A percentile compares a stretch with the other conserved stretches of the same genome.
Evolutionary conservation across 2,797 vertebrate species (phyloP).

Genomic region (Chaenodraco wilsoni): DNA sequence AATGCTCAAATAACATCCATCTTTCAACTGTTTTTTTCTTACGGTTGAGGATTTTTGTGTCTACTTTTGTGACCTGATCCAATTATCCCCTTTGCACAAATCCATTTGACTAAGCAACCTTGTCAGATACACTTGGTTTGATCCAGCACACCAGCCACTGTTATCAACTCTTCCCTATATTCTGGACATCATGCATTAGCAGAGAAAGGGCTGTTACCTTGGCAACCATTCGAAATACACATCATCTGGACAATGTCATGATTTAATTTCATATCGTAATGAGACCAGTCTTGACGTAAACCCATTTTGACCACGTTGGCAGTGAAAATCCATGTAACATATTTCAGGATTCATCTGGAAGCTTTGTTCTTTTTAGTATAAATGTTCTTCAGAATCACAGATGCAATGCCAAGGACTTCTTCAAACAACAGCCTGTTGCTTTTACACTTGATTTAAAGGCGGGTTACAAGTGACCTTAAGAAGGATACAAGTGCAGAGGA

Average conservation of each 20-base stretch:
- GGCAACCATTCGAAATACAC: constrained; percentile 60
- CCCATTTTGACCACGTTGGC: constrained; percentile 4
- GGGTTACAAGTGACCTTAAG: neutral
- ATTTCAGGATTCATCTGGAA: neutral
- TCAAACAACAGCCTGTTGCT: constrained; percentile 11
- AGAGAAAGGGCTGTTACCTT: constrained; percentile 57
- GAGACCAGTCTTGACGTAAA: constrained; percentile 32
- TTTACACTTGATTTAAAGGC: constrained; percentile 8
- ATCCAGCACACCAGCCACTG: constrained; percentile 45
- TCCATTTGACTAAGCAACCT: constrained; percentile 44
- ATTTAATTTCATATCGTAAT: constrained; percentile 57
- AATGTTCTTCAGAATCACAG: constrained; percentile 1
- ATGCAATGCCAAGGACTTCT: neutral
- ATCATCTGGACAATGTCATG: constrained; percentile 62
- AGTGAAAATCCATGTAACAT: constrained; percentile 34
- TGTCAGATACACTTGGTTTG: constrained; percentile 44
- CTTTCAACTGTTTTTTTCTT: constrained; percentile 12
- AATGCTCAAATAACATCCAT: constrained; percentile 2
- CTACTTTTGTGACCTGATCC: constrained; percentile 13
- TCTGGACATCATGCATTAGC: constrained; percentile 49
- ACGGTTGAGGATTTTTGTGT: constrained; percentile 12
- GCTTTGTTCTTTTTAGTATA: constrained; percentile 7
- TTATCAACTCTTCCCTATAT: constrained; percentile 50
- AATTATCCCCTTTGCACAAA: constrained; percentile 37
- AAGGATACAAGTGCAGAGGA: constrained; percentile 1